Evolutionary conservation across 2,797 vertebrate species (phyloP).

Genomic region (Chromobotia macracanthus): DNA sequence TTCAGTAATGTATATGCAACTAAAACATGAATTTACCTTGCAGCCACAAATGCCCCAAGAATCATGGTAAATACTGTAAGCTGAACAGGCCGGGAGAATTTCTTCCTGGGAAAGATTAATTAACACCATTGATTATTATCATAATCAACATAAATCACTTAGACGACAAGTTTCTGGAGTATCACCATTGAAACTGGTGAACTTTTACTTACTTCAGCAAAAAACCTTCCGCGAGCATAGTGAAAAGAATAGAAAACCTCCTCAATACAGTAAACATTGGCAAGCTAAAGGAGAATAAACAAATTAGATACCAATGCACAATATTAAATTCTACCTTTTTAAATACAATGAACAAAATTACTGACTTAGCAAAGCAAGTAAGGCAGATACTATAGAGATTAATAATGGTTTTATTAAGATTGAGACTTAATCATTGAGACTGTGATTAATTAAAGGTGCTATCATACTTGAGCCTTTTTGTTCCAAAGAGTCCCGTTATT

Average conservation of each 20-base stretch:
- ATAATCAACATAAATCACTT: not conserved
- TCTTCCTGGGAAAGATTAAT: slow-evolving; percentile 82
- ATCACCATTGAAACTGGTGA: not conserved
- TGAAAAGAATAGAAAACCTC: slow-evolving; percentile 94
- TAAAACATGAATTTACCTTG: slow-evolving; percentile 79
- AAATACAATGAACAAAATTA: too few relatives aligned
- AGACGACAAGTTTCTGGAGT: too few relatives aligned
- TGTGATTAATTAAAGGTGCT: not conserved
- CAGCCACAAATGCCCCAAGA: slow-evolving; percentile 91
- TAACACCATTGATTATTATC: not conserved
- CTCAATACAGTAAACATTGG: slow-evolving; percentile 98
- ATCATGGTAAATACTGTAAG: slow-evolving; percentile 94
- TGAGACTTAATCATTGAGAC: not conserved
- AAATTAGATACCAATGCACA: not conserved
- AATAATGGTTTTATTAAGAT: too few relatives aligned
- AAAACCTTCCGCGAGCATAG: slow-evolving; percentile 93
- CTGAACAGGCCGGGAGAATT: slow-evolving; percentile 85
- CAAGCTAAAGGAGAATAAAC: slow-evolving; percentile 76
- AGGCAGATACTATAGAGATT: too few relatives aligned
- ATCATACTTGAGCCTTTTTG: slow-evolving; percentile 91
- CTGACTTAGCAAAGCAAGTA: too few relatives aligned
- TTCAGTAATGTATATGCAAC: not conserved
- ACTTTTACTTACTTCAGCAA: slow-evolving; percentile 87
- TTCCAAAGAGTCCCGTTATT: slow-evolving; percentile 96
- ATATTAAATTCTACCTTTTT: not conserved